Percentiles rank a stretch among this genome's conserved stretches.
Conservation (phyloP, 2,113 vertebrate genomes). For the Pholis gunnellus region DNA sequence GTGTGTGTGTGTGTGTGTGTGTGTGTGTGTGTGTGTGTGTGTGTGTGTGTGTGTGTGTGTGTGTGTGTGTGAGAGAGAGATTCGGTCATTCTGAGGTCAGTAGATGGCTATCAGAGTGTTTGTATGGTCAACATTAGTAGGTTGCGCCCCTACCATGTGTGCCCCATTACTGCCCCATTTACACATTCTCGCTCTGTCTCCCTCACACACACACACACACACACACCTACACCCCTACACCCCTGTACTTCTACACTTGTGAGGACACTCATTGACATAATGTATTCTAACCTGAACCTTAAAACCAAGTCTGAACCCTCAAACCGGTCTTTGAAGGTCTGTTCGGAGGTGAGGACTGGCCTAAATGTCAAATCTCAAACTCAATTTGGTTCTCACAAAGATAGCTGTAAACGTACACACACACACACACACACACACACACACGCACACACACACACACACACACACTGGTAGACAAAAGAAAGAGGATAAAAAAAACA, state of each 20-base stretch:
- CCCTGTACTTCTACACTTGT: neutral
- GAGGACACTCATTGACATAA: neutral
- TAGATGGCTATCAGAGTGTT: conserved; percentile 43
- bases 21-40: neutral
- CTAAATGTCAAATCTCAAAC: neutral
- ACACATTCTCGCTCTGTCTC: neutral
- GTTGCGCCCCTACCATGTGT: conserved; percentile 50
- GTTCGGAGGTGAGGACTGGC: neutral
- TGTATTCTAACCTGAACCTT: neutral
- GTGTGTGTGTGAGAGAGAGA: neutral
- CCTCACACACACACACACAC: neutral
- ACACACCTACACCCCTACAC: too few relatives aligned
- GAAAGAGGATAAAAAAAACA: neutral
- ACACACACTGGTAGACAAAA: neutral
- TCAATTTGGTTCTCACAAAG: neutral
- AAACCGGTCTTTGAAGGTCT: neutral
- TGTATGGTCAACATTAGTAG: conserved; percentile 43
- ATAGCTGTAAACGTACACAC: neutral
- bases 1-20: conserved; percentile 7
- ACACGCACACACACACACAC: neutral
- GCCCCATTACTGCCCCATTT: conserved; percentile 46
- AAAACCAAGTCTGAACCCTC: neutral
- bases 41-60: conserved; percentile 1
- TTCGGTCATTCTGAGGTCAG: conserved; percentile 39
- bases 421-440: neutral